Conservation (phyloP, 2,888 invertebrate genomes). For the Spilosoma lubricipeda region DNA sequence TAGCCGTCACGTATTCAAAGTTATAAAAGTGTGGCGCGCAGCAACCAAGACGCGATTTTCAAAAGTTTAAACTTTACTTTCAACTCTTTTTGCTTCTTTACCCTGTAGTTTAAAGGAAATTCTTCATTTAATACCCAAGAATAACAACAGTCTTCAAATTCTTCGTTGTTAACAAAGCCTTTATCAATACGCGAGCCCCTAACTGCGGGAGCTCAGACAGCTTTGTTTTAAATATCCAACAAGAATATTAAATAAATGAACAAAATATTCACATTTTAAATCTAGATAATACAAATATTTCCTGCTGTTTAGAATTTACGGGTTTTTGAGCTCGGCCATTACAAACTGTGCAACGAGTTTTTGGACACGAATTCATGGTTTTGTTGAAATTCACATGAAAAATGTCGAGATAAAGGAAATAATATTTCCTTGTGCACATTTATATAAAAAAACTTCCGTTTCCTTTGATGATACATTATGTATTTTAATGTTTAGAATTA, state of each 20-base stretch:
- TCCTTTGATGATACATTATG: background rate
- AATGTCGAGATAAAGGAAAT: background rate
- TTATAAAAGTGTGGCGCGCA: background rate
- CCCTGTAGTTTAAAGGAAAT: background rate
- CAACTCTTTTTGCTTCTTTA: background rate
- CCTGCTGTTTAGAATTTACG: background rate
- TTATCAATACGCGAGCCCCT: background rate
- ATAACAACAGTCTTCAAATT: background rate
- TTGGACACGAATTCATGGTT: background rate
- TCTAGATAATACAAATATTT: background rate
- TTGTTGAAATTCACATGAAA: background rate
- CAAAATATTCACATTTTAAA: background rate
- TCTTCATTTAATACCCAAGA: background rate
- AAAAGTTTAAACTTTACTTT: background rate
- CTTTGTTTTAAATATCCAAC: background rate
- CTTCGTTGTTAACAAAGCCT: background rate
- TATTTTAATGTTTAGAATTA: background rate
- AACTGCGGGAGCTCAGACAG: background rate
- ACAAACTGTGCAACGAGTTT: background rate
- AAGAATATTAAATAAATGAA: background rate
- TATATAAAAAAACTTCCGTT: background rate
- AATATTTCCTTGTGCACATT: background rate
- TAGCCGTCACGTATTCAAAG: background rate
- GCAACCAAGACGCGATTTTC: background rate
- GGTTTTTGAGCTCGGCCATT: background rate